Evolutionary conservation across 37 sponge, comb jelly and placozoan species (phyloP), one percentile per base, ranked within the genome.

Genomic region (Spongilla lacustris): DNA sequence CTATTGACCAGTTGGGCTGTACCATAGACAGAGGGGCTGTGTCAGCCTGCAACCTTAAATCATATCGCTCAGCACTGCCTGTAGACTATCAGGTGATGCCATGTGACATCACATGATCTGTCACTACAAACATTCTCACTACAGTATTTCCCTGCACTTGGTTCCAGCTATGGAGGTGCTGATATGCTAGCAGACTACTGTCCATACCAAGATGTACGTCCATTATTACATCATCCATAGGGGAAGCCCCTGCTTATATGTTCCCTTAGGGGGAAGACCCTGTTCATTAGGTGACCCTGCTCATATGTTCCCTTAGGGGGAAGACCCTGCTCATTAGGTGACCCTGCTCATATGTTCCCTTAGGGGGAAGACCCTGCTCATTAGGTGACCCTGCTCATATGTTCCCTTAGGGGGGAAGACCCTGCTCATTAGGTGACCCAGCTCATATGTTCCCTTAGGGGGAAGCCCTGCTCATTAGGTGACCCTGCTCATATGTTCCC

Each of bases 171-270:
- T 70, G 94, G 94, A n/a, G 91, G 94, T 0, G 27, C 29, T 27
- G 71, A 90, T 21, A 26, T 69, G 22, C 28, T 94, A 23, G 81
- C 94, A 11, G 94, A 94, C 66, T 94, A 33, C 73, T 94, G 94
- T 41, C 91, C 94, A 21, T 89, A 79, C 46, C 70, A 87, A 2
- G 36, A 70, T 21, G 91, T 93, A n/a, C 82, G 89, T 46, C 2
- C 41, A 41, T 6, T 41, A 6, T 6, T 41, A 41, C 41, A 41
- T n/a, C n/a, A n/a, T n/a, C n/a, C n/a, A n/a, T n/a, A n/a, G n/a
- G n/a, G n/a, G 41, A 41, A 9, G 41, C 3, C 41, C 41, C 41
- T 41, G 41, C 41, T 41, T 6, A 41, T 41, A 9, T 9, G 41
- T 3, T 41, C 41, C 6, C 41, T 6, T 6, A 88, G 0, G 37